Percentiles rank a stretch among this genome's conserved stretches.
Conservation (phyloP, 2,888 invertebrate species). For the Monopis laevigella region DNA sequence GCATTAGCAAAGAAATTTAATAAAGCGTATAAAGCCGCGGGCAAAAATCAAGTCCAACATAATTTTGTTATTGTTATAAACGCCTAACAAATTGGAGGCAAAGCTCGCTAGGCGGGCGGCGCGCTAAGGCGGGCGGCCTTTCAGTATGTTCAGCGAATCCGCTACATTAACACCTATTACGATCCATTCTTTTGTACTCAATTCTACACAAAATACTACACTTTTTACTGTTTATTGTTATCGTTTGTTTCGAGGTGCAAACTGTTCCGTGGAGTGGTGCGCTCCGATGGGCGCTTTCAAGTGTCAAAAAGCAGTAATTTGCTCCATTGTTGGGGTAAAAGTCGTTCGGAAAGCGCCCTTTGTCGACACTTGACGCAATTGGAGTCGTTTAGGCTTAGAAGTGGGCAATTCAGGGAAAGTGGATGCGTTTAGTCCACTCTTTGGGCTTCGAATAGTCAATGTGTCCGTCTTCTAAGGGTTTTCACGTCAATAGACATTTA, state of each 20-base stretch:
- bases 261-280: constrained; percentile 51
- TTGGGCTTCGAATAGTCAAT: no score
- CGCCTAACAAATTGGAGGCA: background rate
- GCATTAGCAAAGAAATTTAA: no score
- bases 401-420: constrained; percentile 55
- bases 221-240: constrained; percentile 65
- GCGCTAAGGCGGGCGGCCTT: constrained; percentile 27
- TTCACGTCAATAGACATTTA: no score
- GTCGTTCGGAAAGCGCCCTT: constrained; percentile 36
- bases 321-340: constrained; percentile 62
- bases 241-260: constrained; percentile 62
- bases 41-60: no score
- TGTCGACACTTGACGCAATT: constrained; percentile 61
- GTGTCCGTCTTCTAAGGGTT: no score
- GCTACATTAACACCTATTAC: constrained; percentile 61
- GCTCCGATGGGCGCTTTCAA: constrained; percentile 57
- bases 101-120: background rate
- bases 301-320: constrained; percentile 62
- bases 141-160: constrained; percentile 49
- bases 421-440: constrained; percentile 26
- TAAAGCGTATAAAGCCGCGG: no score
- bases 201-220: constrained; percentile 58
- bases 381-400: constrained; percentile 61
- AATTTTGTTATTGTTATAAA: constrained; percentile 7
- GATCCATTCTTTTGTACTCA: constrained; percentile 38